Evolutionary conservation across 2,797 vertebrate species (phyloP), one percentile per base, ranked within the genome.

Genomic region (Notamacropus eugenii): DNA sequence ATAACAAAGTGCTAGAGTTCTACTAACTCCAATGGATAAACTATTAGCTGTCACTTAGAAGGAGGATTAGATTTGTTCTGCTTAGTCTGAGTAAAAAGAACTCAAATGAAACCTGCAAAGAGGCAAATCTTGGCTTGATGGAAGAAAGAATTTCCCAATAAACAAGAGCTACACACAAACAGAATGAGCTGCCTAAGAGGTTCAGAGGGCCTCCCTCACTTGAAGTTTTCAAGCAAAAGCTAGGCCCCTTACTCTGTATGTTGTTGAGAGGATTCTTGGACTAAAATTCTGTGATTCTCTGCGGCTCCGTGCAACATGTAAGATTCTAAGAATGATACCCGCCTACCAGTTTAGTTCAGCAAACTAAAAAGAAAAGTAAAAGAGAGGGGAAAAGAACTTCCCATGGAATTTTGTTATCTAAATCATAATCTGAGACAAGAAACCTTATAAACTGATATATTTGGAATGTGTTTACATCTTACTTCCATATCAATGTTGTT

Each of bases 401-500:
- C 96, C 87, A 92, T 22, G 94, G 13, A 50, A 74, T 94, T 92
- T 95, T 96, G n/a, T 91, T 92, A 96, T 90, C 52, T 52, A 94
- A 56, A 93, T 34, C 82, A 95, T 40, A 5, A 55, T 94, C 50
- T 92, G 14, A 27, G 91, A 95, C 4, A 94, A 87, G 1, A 92
- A 56, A 93, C 3, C 34, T 93, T 90, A 93, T 56, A 58, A 95
- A 93, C 40, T 50, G 14, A 74, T 96, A 87, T 90, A 87, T 28
- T 92, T 90, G 93, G 92, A 46, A 74, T 92, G 8, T 5, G 93
- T 56, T 94, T 57, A 95, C 91, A 87, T 97, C 97, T 98, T 98
- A 99, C 99, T 99, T 99, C 98, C 98, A 99, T 99, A 95, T 99
- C 98, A 1, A 99, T 99, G 95, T 99, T 99, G 94, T 98, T 98